Percentiles rank a stretch among this genome's conserved stretches.
Evolutionary conservation across 92 coral and sea anemone genomes (phyloP).

Genomic region (Heteractis magnifica): DNA sequence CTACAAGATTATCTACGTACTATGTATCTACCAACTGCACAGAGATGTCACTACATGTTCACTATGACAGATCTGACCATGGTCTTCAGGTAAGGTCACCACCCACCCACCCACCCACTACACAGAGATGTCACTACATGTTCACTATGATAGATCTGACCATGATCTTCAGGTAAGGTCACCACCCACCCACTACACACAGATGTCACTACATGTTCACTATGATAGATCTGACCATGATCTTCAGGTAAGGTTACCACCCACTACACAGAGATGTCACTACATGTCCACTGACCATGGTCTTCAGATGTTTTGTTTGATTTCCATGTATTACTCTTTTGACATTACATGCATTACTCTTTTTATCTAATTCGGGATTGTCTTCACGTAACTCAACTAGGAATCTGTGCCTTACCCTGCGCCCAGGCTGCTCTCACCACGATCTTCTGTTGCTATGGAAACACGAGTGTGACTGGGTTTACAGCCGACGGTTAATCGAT

Average conservation of each 20-base stretch:
- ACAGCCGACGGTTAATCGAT: constrained; percentile 91
- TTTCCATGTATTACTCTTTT: too few relatives aligned
- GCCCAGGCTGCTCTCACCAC: constrained; percentile 83
- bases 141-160: constrained; percentile 96
- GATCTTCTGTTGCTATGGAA: constrained; percentile 95
- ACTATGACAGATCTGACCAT: constrained; percentile 98
- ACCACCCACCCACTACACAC: constrained; percentile 73
- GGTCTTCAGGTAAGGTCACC: constrained; percentile 82
- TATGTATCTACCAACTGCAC: constrained; percentile 94
- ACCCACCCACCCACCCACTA: constrained; percentile 42
- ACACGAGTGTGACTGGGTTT: constrained; percentile 98
- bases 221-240: constrained; percentile 95
- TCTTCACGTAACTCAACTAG: constrained; percentile 34
- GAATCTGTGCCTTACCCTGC: constrained; percentile 90
- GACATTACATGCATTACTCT: not conserved
- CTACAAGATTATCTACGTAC: constrained; percentile 85
- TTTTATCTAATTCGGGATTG: not conserved
- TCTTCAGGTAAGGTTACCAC: constrained; percentile 71
- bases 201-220: constrained; percentile 98
- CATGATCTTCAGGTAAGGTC: constrained; percentile 90
- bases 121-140: constrained; percentile 97
- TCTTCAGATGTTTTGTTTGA: not conserved
- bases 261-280: not conserved
- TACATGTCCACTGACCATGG: not conserved
- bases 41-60: constrained; percentile 96